A percentile compares a stretch with the other conserved stretches of the same genome.
Conservation (phyloP, 2,888 invertebrate species). For the Perizoma flavofasciatum region DNA sequence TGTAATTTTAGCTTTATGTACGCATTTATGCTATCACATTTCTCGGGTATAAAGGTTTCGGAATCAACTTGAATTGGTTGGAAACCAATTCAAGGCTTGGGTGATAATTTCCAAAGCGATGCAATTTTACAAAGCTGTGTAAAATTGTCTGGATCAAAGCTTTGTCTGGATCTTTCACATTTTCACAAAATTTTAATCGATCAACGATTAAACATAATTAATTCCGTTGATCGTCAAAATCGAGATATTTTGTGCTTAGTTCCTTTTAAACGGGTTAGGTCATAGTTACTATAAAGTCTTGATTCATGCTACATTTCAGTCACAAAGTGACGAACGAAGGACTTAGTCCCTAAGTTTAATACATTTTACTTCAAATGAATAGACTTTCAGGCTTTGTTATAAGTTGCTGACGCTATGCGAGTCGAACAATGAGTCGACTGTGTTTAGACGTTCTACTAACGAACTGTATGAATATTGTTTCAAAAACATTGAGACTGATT, state of each 20-base stretch:
- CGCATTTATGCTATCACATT: conserved; percentile 4
- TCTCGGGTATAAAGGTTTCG: too few species aligned
- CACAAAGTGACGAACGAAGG: conserved; percentile 7
- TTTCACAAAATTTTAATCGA: too few species aligned
- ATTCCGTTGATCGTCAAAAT: too few species aligned
- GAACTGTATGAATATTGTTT: conserved; percentile 37
- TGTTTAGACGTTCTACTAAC: conserved; percentile 32
- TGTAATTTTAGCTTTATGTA: conserved; percentile 9
- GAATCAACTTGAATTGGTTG: too few species aligned
- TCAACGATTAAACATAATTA: too few species aligned
- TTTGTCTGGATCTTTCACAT: too few species aligned
- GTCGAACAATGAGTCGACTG: conserved; percentile 34
- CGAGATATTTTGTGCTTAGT: too few species aligned
- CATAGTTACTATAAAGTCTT: background rate
- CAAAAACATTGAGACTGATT: conserved; percentile 33
- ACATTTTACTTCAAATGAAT: conserved; percentile 8
- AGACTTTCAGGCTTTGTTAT: conserved; percentile 8
- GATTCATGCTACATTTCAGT: conserved; percentile 1
- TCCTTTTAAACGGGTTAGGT: too few species aligned
- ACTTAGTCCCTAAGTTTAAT: background rate
- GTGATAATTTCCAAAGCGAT: background rate
- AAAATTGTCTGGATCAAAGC: too few species aligned
- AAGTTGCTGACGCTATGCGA: conserved; percentile 18
- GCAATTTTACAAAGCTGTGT: background rate
- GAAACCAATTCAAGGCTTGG: too few species aligned